A percentile compares a stretch with the other conserved stretches of the same genome.
These are phyloP conservation scores for Holothuria glaberrima DNA, from an alignment of 35 echinoderm and acorn worm species.

Conservation along the genomic window DNA sequence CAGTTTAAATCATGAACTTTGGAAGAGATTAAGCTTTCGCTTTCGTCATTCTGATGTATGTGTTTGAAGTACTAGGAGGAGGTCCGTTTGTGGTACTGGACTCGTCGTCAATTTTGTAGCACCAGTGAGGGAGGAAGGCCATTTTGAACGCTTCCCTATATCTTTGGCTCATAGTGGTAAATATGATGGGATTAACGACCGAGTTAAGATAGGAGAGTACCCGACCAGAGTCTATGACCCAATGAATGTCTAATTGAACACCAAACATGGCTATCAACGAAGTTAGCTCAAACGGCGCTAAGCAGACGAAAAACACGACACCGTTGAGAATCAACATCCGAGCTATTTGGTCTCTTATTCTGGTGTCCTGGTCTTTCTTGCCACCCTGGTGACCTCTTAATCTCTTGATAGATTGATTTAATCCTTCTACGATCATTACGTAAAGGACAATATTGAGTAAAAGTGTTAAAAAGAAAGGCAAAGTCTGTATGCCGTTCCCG, in stretches of 20 bases:
- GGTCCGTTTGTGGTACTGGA: conserved; percentile 25
- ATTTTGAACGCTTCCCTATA: conserved; percentile 89
- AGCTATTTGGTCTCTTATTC: conserved; percentile 82
- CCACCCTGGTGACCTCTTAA: conserved; percentile 56
- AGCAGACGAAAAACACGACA: conserved; percentile 84
- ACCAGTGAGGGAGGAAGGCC: conserved; percentile 57
- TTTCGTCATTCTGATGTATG: conserved; percentile 64
- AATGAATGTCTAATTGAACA: neutral
- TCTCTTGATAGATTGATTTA: conserved; percentile 74
- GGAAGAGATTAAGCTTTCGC: neutral
- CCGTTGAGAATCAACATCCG: conserved; percentile 90
- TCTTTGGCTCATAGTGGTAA: conserved; percentile 81
- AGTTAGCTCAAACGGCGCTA: conserved; percentile 87
- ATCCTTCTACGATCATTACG: conserved; percentile 72
- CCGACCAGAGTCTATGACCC: conserved; percentile 33
- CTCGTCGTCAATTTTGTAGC: neutral
- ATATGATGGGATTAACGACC: conserved; percentile 91
- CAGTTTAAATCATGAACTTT: no score
- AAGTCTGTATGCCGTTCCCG: conserved; percentile 70
- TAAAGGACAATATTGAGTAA: conserved; percentile 73
- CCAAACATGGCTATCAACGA: conserved; percentile 78
- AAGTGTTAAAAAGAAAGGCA: conserved; percentile 79
- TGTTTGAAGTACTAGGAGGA: conserved; percentile 23
- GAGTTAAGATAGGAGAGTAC: conserved; percentile 84
- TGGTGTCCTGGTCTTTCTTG: conserved; percentile 68